Evolutionary conservation across 64 coral and sea anemone genomes (phyloP).

Genomic region (Porites australiensis): DNA sequence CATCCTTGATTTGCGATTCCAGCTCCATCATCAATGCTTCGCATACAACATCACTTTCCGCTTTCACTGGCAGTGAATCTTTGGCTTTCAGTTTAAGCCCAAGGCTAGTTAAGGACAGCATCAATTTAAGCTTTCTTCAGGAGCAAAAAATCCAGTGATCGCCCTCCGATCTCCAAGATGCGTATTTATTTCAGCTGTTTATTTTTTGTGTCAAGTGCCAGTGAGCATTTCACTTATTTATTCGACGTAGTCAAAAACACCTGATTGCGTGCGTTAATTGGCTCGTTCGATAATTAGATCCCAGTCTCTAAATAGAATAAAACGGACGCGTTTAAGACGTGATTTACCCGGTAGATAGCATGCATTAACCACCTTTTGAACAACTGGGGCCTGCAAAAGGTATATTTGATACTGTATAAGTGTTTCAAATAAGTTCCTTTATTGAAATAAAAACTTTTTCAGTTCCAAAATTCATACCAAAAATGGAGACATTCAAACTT

Average conservation of each 20-base stretch:
- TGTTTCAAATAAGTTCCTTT: too few relatives aligned
- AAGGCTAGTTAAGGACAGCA: constrained; percentile 57
- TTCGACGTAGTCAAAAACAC: constrained; percentile 16
- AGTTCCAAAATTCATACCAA: too few relatives aligned
- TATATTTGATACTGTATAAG: too few relatives aligned
- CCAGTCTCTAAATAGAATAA: neutral
- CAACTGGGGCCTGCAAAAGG: too few relatives aligned
- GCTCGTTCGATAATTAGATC: neutral
- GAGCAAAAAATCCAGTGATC: neutral
- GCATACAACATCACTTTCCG: constrained; percentile 64
- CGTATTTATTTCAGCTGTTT: neutral
- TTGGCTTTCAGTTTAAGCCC: constrained; percentile 49
- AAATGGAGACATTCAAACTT: too few relatives aligned
- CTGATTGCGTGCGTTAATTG: constrained; percentile 27
- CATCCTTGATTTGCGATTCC: constrained; percentile 75
- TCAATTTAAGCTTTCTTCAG: neutral
- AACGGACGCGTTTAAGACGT: too few relatives aligned
- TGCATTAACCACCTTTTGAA: too few relatives aligned
- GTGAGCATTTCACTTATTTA: neutral
- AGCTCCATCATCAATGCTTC: constrained; percentile 86
- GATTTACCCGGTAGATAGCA: too few relatives aligned
- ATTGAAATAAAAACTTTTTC: too few relatives aligned
- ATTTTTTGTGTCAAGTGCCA: neutral
- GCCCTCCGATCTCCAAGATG: too few relatives aligned
- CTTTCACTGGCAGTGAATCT: constrained; percentile 70